A percentile compares a stretch with the other conserved stretches of the same genome.
Evolutionary conservation across 2,113 vertebrate species (phyloP).

Genomic region (Oncorhynchus mykiss): DNA sequence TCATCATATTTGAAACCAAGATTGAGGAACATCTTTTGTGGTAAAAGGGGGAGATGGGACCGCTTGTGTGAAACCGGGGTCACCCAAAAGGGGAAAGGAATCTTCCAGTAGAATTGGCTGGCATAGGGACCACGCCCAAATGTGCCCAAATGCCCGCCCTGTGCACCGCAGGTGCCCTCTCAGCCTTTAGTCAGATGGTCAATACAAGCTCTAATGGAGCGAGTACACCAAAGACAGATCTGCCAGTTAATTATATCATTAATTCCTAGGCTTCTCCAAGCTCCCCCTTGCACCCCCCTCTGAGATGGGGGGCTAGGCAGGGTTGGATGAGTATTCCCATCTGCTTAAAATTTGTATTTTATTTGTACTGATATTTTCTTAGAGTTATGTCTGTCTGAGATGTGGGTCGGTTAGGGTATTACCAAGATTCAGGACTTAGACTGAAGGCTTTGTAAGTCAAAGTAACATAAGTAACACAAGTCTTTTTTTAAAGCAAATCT

Average conservation of each 20-base stretch:
- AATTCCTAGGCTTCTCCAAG: neutral
- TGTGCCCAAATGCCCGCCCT: conserved; percentile 20
- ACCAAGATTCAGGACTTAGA: conserved; percentile 3
- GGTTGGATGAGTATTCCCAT: no score
- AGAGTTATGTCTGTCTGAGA: no score
- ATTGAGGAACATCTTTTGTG: no score
- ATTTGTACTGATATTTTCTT: no score
- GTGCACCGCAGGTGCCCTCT: conserved; percentile 16
- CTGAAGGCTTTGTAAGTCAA: no score
- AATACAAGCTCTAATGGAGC: conserved; percentile 48
- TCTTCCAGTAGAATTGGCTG: conserved; percentile 12
- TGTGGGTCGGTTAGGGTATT: no score
- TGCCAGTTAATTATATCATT: conserved; percentile 42
- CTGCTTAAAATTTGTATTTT: no score
- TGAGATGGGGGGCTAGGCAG: no score
- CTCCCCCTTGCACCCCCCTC: no score
- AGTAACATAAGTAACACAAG: no score
- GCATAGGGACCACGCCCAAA: conserved; percentile 4
- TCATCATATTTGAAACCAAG: no score
- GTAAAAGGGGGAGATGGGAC: neutral
- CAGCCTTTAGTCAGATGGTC: conserved; percentile 45
- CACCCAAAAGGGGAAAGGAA: conserved; percentile 5
- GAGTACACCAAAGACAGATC: conserved; percentile 48
- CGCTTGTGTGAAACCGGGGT: neutral
- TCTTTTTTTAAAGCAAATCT: no score